These are phyloP conservation scores for Dolichotis patagonum DNA, from an alignment of 2,113 vertebrate genomes.

Conservation along the genomic window DNA sequence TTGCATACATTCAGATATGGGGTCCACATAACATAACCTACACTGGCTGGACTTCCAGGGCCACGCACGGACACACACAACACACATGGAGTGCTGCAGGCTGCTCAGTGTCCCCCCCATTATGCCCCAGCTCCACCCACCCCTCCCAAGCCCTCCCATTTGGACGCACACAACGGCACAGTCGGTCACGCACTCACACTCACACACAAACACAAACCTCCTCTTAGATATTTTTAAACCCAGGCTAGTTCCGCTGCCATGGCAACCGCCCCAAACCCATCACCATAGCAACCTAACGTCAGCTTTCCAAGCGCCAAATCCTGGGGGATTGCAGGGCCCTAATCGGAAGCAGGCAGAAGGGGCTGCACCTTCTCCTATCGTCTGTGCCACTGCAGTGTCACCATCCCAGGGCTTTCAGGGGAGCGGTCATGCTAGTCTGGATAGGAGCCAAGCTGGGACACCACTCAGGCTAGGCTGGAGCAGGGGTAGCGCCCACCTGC, in stretches of 20 bases:
- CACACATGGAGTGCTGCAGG: not conserved
- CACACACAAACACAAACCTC: slow-evolving; percentile 82
- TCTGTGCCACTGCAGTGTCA: slow-evolving; percentile 73
- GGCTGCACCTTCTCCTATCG: slow-evolving; percentile 54
- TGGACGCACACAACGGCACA: slow-evolving; percentile 75
- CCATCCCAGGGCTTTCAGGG: slow-evolving; percentile 7
- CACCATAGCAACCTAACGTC: slow-evolving; percentile 82
- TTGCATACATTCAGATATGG: not conserved
- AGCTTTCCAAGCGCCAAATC: slow-evolving; percentile 81
- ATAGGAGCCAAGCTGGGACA: not conserved
- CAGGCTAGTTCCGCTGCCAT: slow-evolving; percentile 82
- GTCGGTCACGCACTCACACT: slow-evolving; percentile 81
- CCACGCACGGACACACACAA: not conserved
- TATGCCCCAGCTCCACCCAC: slow-evolving; percentile 3
- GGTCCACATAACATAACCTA: not conserved
- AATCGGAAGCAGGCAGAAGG: slow-evolving; percentile 67
- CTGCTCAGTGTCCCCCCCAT: not conserved
- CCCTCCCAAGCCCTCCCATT: slow-evolving; percentile 15
- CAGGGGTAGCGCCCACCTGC: not conserved
- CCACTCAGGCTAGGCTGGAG: not conserved
- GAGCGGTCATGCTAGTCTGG: not conserved
- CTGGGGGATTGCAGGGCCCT: slow-evolving; percentile 79
- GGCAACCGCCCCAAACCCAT: slow-evolving; percentile 83
- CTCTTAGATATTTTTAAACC: slow-evolving; percentile 85
- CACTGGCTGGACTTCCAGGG: not conserved